Evolutionary conservation across 2,797 vertebrate species (phyloP).

Genomic region (Erpetoichthys calabaricus): DNA sequence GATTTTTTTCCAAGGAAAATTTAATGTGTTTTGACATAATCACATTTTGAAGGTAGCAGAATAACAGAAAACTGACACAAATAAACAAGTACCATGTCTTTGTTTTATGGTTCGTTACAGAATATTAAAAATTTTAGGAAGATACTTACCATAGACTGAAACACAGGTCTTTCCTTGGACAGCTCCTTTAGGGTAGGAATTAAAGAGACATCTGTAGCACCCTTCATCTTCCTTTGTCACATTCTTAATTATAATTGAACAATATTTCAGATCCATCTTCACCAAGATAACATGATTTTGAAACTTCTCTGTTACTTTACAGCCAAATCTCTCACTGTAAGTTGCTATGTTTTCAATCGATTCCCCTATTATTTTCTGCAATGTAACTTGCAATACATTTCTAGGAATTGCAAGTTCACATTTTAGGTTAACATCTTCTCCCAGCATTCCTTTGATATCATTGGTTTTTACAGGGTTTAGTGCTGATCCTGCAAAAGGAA

Average conservation of each 20-base stretch:
- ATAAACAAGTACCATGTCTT: no score
- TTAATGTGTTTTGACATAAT: no score
- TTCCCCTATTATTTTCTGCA: constrained; percentile 15
- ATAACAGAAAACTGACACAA: no score
- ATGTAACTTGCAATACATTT: constrained; percentile 23
- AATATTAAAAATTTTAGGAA: no score
- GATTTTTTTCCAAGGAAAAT: no score
- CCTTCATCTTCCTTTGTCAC: constrained; percentile 15
- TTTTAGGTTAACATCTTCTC: constrained; percentile 9
- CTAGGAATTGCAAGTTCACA: constrained; percentile 11
- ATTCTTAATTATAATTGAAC: constrained; percentile 19
- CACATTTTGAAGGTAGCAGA: no score
- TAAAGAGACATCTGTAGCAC: constrained; percentile 28
- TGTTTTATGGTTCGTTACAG: no score
- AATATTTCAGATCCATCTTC: constrained; percentile 10
- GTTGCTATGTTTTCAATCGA: constrained; percentile 8
- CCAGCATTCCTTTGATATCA: neutral
- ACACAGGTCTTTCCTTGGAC: constrained; percentile 18
- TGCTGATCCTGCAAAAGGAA: constrained; percentile 15
- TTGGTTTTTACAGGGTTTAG: constrained; percentile 5
- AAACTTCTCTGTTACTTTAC: neutral
- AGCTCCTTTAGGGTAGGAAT: constrained; percentile 15
- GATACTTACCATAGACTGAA: constrained; percentile 14
- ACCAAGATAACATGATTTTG: constrained; percentile 5
- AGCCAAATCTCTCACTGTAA: rapidly evolving